phyloP scores from a whole-genome alignment of 2,797 vertebrate genomes.

The Natrix natrix region DNA sequence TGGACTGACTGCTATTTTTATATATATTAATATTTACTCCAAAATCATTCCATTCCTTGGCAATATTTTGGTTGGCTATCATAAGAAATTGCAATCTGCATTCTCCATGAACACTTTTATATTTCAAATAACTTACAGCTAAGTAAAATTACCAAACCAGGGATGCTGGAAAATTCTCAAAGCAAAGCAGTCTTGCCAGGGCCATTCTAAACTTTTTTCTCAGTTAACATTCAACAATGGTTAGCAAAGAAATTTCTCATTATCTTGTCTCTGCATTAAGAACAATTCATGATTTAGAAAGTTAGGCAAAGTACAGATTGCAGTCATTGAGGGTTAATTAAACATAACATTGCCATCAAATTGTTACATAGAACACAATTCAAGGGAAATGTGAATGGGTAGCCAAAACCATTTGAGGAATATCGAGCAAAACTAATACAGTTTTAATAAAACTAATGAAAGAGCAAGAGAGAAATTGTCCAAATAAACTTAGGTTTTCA shows the following conservation, averaged over 20 bases:
- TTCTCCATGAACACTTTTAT: slow-evolving; percentile 21
- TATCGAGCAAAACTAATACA: not conserved
- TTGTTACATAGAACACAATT: not conserved
- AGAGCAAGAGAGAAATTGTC: too few relatives aligned
- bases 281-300: not conserved
- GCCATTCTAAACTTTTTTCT: not conserved
- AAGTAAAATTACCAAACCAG: not conserved
- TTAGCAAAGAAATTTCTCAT: slow-evolving; percentile 1
- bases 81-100: not conserved
- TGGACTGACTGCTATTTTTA: not conserved
- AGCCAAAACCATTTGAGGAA: not conserved
- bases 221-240: not conserved
- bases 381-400: not conserved
- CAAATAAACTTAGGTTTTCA: not conserved
- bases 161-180: not conserved
- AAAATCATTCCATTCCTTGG: not conserved
- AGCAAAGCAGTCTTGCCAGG: not conserved
- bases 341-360: not conserved
- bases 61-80: slow-evolving; percentile 2
- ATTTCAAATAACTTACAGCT: slow-evolving; percentile 14
- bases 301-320: not conserved
- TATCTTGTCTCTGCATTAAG: not conserved
- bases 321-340: not conserved
- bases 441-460: not conserved
- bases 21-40: slow-evolving; percentile 3